These are phyloP conservation scores for Amphimedon queenslandica DNA, from an alignment of 37 sponge, comb jelly and placozoan species.

Conservation along the genomic window DNA sequence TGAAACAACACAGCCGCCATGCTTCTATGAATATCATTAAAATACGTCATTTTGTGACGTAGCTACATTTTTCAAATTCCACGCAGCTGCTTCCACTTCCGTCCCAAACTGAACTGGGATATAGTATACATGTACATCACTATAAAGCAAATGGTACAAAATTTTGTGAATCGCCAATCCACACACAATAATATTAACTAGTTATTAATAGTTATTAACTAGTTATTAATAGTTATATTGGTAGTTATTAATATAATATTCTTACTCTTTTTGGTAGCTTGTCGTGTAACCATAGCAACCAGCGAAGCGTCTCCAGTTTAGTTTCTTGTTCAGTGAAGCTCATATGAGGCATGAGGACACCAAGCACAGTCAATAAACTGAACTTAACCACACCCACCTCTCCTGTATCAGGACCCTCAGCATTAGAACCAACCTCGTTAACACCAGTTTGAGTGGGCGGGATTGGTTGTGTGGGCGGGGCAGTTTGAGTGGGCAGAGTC, in stretches of 20 bases:
- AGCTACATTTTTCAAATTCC: too few species aligned
- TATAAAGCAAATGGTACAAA: neutral
- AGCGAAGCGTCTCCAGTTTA: conserved; percentile 67
- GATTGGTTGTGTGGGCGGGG: neutral
- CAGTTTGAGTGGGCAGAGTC: too few species aligned
- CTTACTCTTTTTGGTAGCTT: conserved; percentile 67
- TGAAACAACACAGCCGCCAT: too few species aligned
- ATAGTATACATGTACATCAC: neutral
- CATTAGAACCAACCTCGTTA: neutral
- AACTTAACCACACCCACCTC: conserved; percentile 10
- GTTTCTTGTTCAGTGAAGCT: conserved; percentile 60
- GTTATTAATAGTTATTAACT: too few species aligned
- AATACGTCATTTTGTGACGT: too few species aligned
- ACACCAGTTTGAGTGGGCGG: neutral
- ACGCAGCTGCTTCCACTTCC: too few species aligned
- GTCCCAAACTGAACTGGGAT: too few species aligned
- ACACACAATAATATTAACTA: too few species aligned
- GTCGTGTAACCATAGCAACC: conserved; percentile 87
- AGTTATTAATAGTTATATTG: too few species aligned
- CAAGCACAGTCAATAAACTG: conserved; percentile 70
- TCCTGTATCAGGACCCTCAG: neutral
- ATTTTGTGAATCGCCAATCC: too few species aligned
- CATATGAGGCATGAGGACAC: conserved; percentile 67
- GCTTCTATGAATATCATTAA: too few species aligned
- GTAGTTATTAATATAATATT: neutral